Conservation (phyloP, 1,140 invertebrate species). For the Apis mellifera region DNA sequence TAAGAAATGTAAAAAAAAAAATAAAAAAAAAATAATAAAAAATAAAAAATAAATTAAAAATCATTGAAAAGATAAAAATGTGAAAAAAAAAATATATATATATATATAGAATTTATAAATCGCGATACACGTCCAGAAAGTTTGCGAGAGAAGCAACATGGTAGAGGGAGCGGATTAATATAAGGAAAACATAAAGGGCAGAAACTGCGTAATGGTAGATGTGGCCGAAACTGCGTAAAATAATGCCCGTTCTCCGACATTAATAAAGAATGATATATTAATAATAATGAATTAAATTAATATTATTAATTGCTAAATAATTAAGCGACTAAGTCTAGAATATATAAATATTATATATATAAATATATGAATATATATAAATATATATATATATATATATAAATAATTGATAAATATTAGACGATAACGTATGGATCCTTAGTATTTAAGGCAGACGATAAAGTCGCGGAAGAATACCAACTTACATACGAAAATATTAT, state of each 20-base stretch:
- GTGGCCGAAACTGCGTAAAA: constrained; percentile 75
- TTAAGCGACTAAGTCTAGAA: constrained; percentile 76
- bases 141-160: constrained; percentile 13
- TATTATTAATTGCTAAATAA: constrained; percentile 79
- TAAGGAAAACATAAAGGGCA: constrained; percentile 23
- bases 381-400: constrained; percentile 66
- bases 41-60: too few relatives aligned
- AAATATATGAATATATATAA: constrained; percentile 70
- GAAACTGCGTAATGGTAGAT: constrained; percentile 47
- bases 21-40: not conserved
- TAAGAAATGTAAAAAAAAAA: constrained; percentile 20
- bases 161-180: constrained; percentile 1
- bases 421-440: constrained; percentile 74
- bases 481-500: constrained; percentile 70
- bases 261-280: constrained; percentile 78
- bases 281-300: constrained; percentile 76
- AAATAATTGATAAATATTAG: constrained; percentile 78
- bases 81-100: constrained; percentile 35
- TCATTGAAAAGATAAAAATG: constrained; percentile 33
- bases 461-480: constrained; percentile 71
- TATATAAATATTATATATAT: constrained; percentile 74
- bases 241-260: constrained; percentile 79
- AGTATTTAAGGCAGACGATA: constrained; percentile 68
- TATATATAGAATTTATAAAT: constrained; percentile 45
- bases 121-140: constrained; percentile 45